These are phyloP conservation scores for rat (Rattus norvegicus) DNA, from an alignment of 2,113 vertebrate species.

Conservation along the genomic window GRCr8 NC_086027.1:48768001-48768500, in stretches of 20 bases:
- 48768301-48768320: not conserved
- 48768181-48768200: not conserved
- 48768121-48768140: not conserved
- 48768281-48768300: too few species aligned
- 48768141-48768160: not conserved
- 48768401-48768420: not conserved
- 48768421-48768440: not conserved
- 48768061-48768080: not conserved
- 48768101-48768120: not conserved
- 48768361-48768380: not conserved
- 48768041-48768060: not conserved
- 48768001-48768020: accelerated
- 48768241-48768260: too few species aligned
- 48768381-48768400: not conserved
- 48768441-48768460: not conserved
- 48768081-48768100: not conserved
- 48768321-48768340: not conserved
- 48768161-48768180: not conserved
- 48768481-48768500: not conserved
- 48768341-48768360: not conserved
- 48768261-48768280: too few species aligned
- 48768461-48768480: not conserved
- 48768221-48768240: not conserved
- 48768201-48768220: not conserved
- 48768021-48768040: too few species aligned